Evolutionary conservation across 2,113 vertebrate genomes (phyloP).

Genomic region (Percina caprodes): DNA sequence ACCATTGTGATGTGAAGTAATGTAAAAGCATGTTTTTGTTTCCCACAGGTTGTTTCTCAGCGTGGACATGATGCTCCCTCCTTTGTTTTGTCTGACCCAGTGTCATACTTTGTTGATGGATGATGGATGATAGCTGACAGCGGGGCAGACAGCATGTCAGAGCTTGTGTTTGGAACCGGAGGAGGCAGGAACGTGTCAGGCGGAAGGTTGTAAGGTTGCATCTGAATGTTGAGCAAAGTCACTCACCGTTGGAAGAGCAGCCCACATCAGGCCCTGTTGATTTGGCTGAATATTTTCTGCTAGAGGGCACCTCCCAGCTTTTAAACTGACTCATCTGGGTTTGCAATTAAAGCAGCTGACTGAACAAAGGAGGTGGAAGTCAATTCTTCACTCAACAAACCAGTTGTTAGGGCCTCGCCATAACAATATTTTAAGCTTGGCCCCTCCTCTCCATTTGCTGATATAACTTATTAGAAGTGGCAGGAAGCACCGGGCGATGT

Average conservation of each 20-base stretch:
- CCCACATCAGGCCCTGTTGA: not conserved
- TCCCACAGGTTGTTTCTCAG: not conserved
- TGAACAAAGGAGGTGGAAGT: not conserved
- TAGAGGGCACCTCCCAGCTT: too few relatives aligned
- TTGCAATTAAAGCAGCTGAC: not conserved
- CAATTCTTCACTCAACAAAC: not conserved
- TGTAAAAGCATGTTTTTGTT: not conserved
- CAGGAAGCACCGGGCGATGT: not conserved
- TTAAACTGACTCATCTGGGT: not conserved
- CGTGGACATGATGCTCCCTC: not conserved
- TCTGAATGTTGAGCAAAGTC: not conserved
- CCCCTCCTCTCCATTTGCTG: not conserved
- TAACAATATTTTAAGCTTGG: not conserved
- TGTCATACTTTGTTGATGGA: constrained; percentile 22
- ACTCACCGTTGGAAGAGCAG: not conserved
- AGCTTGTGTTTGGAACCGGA: not conserved
- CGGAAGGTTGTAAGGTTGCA: constrained; percentile 14
- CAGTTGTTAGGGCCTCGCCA: not conserved
- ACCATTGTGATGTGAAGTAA: not conserved
- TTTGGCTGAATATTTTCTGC: not conserved
- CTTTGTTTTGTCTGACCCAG: constrained; percentile 3
- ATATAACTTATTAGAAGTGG: constrained; percentile 12
- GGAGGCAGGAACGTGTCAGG: constrained; percentile 13
- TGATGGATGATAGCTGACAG: constrained; percentile 53
- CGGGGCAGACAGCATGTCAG: constrained; percentile 24